phyloP scores from a whole-genome alignment of 30 jellyfish, hydroid and myxozoan genomes.

The Aurelia sp. region DNA sequence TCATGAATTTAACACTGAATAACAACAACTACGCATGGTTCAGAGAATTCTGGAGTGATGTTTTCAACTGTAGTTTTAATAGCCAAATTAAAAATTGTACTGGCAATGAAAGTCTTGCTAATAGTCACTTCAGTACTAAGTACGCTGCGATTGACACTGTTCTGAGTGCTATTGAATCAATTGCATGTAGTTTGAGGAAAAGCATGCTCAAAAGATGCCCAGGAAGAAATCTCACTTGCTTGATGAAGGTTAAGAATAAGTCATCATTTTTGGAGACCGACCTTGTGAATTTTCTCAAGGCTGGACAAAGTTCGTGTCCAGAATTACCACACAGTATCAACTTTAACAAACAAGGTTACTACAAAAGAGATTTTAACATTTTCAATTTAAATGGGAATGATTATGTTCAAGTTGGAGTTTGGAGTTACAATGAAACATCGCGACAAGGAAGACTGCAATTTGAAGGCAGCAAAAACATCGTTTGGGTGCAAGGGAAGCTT shows the following conservation, averaged over 20 bases:
- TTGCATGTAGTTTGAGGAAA: constrained; percentile 52
- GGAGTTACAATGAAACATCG: constrained; percentile 11
- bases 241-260: not conserved
- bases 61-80: constrained; percentile 5
- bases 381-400: constrained; percentile 12
- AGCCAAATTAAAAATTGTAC: constrained; percentile 1
- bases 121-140: no score
- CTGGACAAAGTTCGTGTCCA: not conserved
- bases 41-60: constrained; percentile 66
- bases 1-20: constrained; percentile 36
- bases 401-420: not conserved
- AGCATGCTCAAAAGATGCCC: constrained; percentile 32
- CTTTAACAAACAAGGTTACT: not conserved
- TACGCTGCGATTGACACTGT: constrained; percentile 13
- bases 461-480: not conserved
- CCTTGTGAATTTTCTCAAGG: not conserved
- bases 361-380: not conserved
- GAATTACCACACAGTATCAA: not conserved
- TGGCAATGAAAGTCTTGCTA: constrained; percentile 32
- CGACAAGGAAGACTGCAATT: not conserved
- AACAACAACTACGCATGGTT: constrained; percentile 59
- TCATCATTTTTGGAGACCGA: not conserved
- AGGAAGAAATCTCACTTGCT: not conserved
- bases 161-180: constrained; percentile 27
- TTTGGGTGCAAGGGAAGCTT: not conserved